Evolutionary conservation across 2,888 invertebrate species (phyloP).

Genomic region (Lomographa bimaculata): DNA sequence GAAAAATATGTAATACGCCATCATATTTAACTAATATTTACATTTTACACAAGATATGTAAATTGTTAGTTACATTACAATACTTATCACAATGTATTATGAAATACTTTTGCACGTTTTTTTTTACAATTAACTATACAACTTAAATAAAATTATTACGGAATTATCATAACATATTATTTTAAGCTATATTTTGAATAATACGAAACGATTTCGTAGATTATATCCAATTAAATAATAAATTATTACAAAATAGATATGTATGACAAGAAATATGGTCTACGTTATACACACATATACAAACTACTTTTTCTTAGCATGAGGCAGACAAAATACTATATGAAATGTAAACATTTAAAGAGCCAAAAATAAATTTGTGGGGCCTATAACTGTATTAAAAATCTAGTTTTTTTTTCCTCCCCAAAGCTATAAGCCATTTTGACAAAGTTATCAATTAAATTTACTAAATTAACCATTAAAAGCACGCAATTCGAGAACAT

Average conservation of each 20-base stretch:
- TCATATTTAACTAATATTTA: conserved; percentile 23
- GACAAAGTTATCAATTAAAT: too few species aligned
- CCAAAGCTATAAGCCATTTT: too few species aligned
- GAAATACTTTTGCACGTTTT: conserved; percentile 37
- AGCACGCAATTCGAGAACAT: conserved; percentile 13
- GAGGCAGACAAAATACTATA: conserved; percentile 39
- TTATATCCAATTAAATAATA: conserved; percentile 7
- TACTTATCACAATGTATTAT: conserved; percentile 56
- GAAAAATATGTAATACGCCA: too few species aligned
- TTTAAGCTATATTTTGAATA: background rate
- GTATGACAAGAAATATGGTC: conserved; percentile 14
- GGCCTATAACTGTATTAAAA: too few species aligned
- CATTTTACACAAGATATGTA: conserved; percentile 45
- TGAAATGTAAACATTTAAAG: conserved; percentile 5
- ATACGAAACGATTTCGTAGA: conserved; percentile 3
- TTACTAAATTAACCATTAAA: background rate
- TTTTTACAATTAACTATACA: conserved; percentile 10
- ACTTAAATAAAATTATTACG: too few species aligned
- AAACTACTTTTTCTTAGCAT: background rate
- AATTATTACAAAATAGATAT: conserved; percentile 23
- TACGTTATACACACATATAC: conserved; percentile 11
- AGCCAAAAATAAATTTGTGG: too few species aligned
- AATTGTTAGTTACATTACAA: conserved; percentile 43
- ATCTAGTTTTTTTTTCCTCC: too few species aligned
- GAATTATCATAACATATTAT: too few species aligned